Evolutionary conservation across 2,888 invertebrate genomes (phyloP).

Genomic region (Alviniconcha strummeri): DNA sequence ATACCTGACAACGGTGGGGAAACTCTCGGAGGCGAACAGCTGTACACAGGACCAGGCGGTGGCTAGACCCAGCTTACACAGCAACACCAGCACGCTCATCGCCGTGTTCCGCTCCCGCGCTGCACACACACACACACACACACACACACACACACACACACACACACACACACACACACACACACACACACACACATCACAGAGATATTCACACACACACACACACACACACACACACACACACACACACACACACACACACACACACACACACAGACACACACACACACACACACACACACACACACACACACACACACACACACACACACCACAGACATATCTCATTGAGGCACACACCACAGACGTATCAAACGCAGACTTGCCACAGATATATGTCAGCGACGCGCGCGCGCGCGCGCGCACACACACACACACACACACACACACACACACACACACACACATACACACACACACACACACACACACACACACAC

Average conservation of each 20-base stretch:
- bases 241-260: background rate
- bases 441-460: background rate
- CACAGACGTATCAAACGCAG: too few species aligned
- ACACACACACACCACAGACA: too few species aligned
- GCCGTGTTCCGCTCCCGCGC: background rate
- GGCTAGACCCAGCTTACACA: background rate
- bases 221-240: background rate
- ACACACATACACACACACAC: conserved; percentile 2
- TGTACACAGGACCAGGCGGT: background rate
- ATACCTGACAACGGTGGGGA: background rate
- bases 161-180: background rate
- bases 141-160: background rate
- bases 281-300: background rate
- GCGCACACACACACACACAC: background rate
- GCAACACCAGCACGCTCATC: background rate
- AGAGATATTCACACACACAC: background rate
- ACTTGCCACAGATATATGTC: too few species aligned
- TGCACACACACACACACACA: background rate
- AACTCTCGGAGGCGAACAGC: background rate
- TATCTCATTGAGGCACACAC: too few species aligned
- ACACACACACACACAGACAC: background rate
- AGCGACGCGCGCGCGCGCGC: background rate
- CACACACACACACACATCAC: background rate
- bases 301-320: background rate
- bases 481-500: conserved; percentile 12